phyloP scores from a whole-genome alignment of 2,888 invertebrate genomes.

The Spisula solida region DNA sequence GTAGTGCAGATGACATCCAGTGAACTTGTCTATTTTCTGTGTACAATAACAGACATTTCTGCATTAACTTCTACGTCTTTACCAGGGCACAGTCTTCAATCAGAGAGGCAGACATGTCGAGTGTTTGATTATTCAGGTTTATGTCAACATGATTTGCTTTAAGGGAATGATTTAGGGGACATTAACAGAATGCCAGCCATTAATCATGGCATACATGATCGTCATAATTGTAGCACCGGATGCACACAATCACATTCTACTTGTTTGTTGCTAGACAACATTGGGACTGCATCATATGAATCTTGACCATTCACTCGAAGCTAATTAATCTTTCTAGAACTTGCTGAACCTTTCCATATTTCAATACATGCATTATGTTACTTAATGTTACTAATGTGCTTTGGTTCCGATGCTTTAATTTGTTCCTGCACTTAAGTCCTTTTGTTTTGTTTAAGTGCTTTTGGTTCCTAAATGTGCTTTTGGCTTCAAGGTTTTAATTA shows the following conservation, averaged over 20 bases:
- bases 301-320: no score
- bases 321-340: no score
- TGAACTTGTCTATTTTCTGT: not conserved
- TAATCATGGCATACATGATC: not conserved
- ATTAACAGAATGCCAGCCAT: not conserved
- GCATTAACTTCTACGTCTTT: not conserved
- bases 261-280: no score
- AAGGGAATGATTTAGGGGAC: not conserved
- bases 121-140: not conserved
- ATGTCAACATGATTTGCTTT: not conserved
- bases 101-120: not conserved
- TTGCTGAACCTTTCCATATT: no score
- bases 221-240: not conserved
- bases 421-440: no score
- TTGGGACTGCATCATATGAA: no score
- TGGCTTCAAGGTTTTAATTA: no score
- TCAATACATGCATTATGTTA: no score
- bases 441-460: no score
- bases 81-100: not conserved
- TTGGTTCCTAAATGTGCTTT: no score
- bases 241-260: not conserved
- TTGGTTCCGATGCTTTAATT: no score
- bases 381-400: no score
- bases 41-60: conserved; percentile 1
- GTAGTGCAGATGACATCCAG: not conserved